Evolutionary conservation across 2,113 vertebrate species (phyloP).

Genomic region (Amphiprion percula): DNA sequence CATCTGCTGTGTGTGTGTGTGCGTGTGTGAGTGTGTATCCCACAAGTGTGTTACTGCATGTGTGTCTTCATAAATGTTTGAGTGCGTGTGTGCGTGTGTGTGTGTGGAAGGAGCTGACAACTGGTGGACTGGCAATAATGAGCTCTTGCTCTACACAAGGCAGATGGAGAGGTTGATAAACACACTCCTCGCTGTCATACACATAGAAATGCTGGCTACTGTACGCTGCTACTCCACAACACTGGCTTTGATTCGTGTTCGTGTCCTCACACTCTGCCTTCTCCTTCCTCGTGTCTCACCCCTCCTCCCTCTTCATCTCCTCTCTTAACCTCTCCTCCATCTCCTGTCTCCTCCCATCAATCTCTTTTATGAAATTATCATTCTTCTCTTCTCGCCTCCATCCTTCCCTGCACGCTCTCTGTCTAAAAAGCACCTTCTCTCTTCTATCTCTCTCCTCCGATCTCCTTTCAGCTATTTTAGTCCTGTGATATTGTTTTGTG

Average conservation of each 20-base stretch:
- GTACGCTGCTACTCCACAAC: slow-evolving; percentile 35
- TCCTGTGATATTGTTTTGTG: slow-evolving; percentile 60
- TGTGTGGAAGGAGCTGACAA: slow-evolving; percentile 67
- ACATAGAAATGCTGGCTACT: slow-evolving; percentile 45
- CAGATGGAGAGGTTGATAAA: slow-evolving; percentile 80
- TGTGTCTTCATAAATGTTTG: slow-evolving; percentile 55
- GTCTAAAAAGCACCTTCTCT: slow-evolving; percentile 21
- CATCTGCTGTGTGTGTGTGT: slow-evolving; percentile 75
- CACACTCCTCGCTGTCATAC: slow-evolving; percentile 50
- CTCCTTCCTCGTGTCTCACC: not conserved
- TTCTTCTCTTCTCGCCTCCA: slow-evolving; percentile 28
- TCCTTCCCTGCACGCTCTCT: slow-evolving; percentile 12
- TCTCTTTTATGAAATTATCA: slow-evolving; percentile 50
- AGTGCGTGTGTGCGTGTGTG: slow-evolving; percentile 13
- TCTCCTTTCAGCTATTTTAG: slow-evolving; percentile 64
- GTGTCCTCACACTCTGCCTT: slow-evolving; percentile 38
- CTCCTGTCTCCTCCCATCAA: slow-evolving; percentile 54
- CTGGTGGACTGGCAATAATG: slow-evolving; percentile 79
- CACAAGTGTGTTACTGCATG: slow-evolving; percentile 36
- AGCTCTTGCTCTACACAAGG: slow-evolving; percentile 74
- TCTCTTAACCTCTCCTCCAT: slow-evolving; percentile 28
- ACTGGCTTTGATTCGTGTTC: slow-evolving; percentile 59
- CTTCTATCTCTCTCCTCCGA: slow-evolving; percentile 16
- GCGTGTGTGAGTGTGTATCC: slow-evolving; percentile 38
- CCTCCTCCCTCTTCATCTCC: not conserved